Base-by-base conservation (phyloP, 2,113 vertebrate species). In the Lagopus muta region DNA sequence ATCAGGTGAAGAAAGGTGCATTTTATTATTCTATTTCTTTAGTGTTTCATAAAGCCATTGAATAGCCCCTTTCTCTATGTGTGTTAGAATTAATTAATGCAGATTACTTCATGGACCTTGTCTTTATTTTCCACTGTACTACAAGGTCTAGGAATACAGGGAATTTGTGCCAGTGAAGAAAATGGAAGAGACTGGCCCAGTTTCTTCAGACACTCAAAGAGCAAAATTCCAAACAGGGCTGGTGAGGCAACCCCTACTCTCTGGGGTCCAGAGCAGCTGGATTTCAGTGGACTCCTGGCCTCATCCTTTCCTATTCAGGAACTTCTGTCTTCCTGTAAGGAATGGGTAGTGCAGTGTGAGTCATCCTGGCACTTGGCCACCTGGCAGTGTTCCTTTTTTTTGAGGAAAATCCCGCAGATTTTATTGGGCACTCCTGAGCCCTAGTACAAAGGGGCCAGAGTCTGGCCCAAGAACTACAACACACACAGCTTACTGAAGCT, bases 311-410 rank as follows among this genome's bases (percentile, higher is more conserved):
- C 87, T 89, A 86, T 93, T 85, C 92, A 94, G 92, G 95, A 96
- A 94, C 95, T 95, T 94, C n/a, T 92, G 81, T 89, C 89, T 96
- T 96, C 93, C 92, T 95, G 96, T 88, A 91, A 92, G 91, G 80
- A 94, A 81, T 57, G 69, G 50, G 73, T 86, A 88, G 82, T 54
- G 77, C 52, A 42, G 82, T 93, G 58, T 92, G 94, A 95, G 72
- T 93, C 93, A 95, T 92, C 61, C 89, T 97, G 96, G 93, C 94
- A 58, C 30, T 58, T 0, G 0, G 88, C 95, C 92, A 95, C 92
- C 69, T 95, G 95, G 94, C 93, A 94, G 20, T 54, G 40, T 57
- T 95, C 43, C 30, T 86, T 84, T 91, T 60, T 60, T 91, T 60
- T 74, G 8, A 94, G 80, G 69, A 94, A 96, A 96, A 92, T 72